These are phyloP conservation scores for Rousettus leschenaultii DNA, from an alignment of 2,113 vertebrate genomes.

Conservation along the genomic window DNA sequence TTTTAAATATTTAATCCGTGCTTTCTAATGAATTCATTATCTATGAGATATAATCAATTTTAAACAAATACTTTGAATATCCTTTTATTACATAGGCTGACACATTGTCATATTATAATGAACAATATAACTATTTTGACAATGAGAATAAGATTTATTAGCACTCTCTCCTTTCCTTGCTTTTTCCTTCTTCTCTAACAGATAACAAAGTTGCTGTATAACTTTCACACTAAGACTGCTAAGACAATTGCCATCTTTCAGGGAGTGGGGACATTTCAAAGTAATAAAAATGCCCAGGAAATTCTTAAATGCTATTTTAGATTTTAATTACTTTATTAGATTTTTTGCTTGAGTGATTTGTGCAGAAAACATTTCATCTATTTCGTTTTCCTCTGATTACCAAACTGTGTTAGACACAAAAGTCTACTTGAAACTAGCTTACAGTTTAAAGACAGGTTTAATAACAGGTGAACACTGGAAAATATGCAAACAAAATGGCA, in stretches of 20 bases:
- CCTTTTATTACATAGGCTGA: constrained; percentile 7
- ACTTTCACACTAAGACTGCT: background rate
- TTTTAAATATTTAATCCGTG: constrained; percentile 33
- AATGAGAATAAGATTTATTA: constrained; percentile 32
- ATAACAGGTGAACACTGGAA: constrained; percentile 89
- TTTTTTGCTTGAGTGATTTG: constrained; percentile 86
- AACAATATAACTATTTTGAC: constrained; percentile 18
- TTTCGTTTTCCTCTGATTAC: constrained; percentile 87
- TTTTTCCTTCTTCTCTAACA: background rate
- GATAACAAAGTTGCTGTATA: constrained; percentile 6
- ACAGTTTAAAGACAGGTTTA: constrained; percentile 89
- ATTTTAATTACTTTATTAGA: constrained; percentile 84
- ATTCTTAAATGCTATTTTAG: constrained; percentile 83
- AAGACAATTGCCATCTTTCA: constrained; percentile 30
- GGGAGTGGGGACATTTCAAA: constrained; percentile 3
- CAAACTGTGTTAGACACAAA: constrained; percentile 83
- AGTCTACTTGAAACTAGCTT: constrained; percentile 87
- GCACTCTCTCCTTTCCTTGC: background rate
- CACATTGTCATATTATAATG: constrained; percentile 19
- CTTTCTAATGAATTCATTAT: background rate
- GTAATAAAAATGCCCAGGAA: constrained; percentile 76
- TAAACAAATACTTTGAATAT: constrained; percentile 48
- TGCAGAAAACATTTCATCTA: constrained; percentile 85
- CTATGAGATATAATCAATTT: background rate
- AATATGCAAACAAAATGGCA: constrained; percentile 92